Conservation (phyloP, 2,797 vertebrate species). For the Lithobates pipiens region DNA sequence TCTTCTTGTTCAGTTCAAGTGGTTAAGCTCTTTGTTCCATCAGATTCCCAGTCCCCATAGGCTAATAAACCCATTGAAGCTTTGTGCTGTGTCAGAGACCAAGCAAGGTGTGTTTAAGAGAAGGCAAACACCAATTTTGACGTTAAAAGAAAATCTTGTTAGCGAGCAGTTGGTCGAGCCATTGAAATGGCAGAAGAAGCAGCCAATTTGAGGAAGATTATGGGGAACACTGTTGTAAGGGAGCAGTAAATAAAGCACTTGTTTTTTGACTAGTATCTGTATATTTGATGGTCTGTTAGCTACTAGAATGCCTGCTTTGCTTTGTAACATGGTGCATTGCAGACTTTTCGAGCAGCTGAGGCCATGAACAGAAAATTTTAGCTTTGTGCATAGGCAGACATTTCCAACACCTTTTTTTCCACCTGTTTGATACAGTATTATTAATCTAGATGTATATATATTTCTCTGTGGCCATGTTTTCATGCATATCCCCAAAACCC, state of each 20-base stretch:
- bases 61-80: constrained; percentile 52
- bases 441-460: constrained; percentile 82
- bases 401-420: constrained; percentile 74
- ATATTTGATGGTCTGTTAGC: constrained; percentile 54
- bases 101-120: constrained; percentile 16
- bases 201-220: constrained; percentile 22
- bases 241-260: constrained; percentile 70
- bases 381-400: constrained; percentile 76
- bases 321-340: constrained; percentile 39
- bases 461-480: constrained; percentile 89
- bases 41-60: constrained; percentile 31
- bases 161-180: constrained; percentile 4
- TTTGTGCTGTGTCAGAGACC: constrained; percentile 45
- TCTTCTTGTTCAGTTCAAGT: constrained; percentile 72
- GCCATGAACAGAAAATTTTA: constrained; percentile 67
- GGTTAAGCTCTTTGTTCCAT: constrained; percentile 54
- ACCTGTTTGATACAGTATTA: constrained; percentile 86
- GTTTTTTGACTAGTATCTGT: constrained; percentile 57
- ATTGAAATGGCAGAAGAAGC: constrained; percentile 14
- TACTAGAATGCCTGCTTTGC: constrained; percentile 50
- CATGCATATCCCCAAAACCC: constrained; percentile 70
- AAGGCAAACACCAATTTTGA: constrained; percentile 19
- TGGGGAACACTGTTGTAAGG: constrained; percentile 61
- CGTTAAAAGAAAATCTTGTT: constrained; percentile 4
- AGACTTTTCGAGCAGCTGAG: constrained; percentile 44